Evolutionary conservation across 1,140 invertebrate genomes (phyloP), one percentile per base, ranked within the genome.

Genomic region (Proctacanthus coquilletti): DNA sequence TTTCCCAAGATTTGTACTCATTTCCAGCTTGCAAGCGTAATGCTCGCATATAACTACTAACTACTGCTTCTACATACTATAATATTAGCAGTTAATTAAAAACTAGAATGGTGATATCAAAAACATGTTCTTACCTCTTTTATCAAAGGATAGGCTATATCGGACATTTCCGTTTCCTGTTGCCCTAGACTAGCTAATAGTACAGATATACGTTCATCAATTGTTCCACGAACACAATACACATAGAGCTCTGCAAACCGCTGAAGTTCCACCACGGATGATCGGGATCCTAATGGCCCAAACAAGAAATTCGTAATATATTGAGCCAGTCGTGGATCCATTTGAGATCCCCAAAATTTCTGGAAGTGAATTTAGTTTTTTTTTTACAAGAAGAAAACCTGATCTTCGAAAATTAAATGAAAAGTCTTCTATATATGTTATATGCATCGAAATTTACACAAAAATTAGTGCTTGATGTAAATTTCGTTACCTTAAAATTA

Each of bases 291-390:
- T 0, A 64, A 63, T 9, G 54, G 62, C 18, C 69, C 70, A 53
- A 72, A 72, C 21, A 72, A 55, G 41, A 69, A 72, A 50, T 71
- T 71, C 14, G 66, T 64, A 5, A 72, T 61, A 41, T 70, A 72
- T 50, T 71, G 69, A 25, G 67, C 60, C 41, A 72, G 42, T 18
- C 70, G 52, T 3, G 66, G 61, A 50, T 72, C 69, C 57, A 72
- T 71, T 48, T 69, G 66, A 4, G 61, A 59, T 31, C 69, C 67
- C 70, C 70, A 72, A 50, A 68, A 60, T 65, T 71, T 72, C 69
- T 72, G 60, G 31, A 64, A 64, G 38, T 39, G 49, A 25, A n/a
- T 25, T 25, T 25, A 25, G 6, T 25, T 25, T 25, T 25, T 25
- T 25, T 25, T 25, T 25, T 25, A 25, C 6, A 25, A 25, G 23